Evolutionary conservation across 92 coral and sea anemone genomes (phyloP), one percentile per base, ranked within the genome.

Genomic region (Blastomussa wellsi): DNA sequence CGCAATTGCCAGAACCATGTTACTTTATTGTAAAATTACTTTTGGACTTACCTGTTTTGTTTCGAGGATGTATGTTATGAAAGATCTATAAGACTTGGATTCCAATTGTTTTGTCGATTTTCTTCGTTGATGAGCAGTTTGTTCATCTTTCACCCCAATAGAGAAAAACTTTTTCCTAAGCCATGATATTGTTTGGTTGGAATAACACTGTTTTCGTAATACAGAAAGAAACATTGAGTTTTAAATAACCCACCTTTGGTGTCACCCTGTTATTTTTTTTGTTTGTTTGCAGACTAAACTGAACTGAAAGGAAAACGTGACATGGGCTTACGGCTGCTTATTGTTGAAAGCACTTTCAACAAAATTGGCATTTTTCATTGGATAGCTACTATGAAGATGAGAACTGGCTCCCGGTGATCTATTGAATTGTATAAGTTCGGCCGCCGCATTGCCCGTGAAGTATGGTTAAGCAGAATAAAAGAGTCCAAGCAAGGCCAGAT

Each of bases 101-200:
- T 20, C 9, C 47, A 13, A 6, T 37, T 38, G n/a, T 0, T 70
- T 70, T 38, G 12, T 35, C 75, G 35, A 0, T 17, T 33, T 70
- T 38, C 29, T 19, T 70, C 20, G 28, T 1, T 26, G 42, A 14
- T 35, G 35, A 35, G 28, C 37, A 42, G 75, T 70, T 70, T 70
- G 75, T 70, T 70, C 75, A 70, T 47, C 75, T 70, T 70, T 37
- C 17, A 70, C 19, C 48, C 75, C 48, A 37, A 22, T 29, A 36
- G 75, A 70, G 75, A 37, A 37, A 70, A 32, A 68, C 2, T 16
- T 1, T 70, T 70, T 37, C 7, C 26, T 35, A 36, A 20, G 74
- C 42, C 19, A 31, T 32, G 17, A 36, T 36, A 32, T 5, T 9
- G 11, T 7, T 33, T 17, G 3, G 74, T 69, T 33, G 22, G 20